Conservation (phyloP, 1,140 invertebrate genomes). For the Heliconius himera region DNA sequence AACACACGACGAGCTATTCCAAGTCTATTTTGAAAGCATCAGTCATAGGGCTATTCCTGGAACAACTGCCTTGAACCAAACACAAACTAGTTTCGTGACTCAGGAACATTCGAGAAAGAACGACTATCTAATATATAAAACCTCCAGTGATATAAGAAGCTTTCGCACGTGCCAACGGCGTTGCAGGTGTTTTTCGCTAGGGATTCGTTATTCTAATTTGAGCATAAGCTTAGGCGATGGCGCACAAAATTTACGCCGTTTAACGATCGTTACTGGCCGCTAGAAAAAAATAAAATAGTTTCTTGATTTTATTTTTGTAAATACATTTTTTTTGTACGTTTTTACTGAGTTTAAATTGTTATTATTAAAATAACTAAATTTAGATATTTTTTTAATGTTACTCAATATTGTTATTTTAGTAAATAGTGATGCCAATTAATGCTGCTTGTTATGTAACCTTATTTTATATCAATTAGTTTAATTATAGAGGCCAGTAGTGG, state of each 20-base stretch:
- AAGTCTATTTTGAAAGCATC: constrained; percentile 61
- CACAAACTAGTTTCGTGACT: constrained; percentile 64
- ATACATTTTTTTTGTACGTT: not conserved
- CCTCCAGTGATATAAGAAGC: constrained; percentile 35
- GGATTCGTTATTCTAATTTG: constrained; percentile 23
- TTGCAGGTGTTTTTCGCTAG: constrained; percentile 33
- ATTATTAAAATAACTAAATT: no score
- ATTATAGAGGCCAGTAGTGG: no score
- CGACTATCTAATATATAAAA: constrained; percentile 38
- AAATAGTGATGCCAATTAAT: no score
- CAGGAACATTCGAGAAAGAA: constrained; percentile 55
- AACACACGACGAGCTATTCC: constrained; percentile 47
- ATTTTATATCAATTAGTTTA: no score
- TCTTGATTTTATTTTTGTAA: not conserved
- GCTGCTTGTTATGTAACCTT: no score
- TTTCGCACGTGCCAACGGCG: constrained; percentile 25
- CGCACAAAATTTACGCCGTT: constrained; percentile 30
- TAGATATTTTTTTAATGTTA: no score
- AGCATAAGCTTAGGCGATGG: constrained; percentile 26
- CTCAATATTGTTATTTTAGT: no score
- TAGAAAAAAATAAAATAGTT: constrained; percentile 10
- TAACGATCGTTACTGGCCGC: constrained; percentile 27
- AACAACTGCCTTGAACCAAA: constrained; percentile 69
- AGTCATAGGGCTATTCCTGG: constrained; percentile 67
- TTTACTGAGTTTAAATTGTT: not conserved